Base-by-base conservation (phyloP, 2,113 vertebrate species). In the Podocnemis expansa region DNA sequence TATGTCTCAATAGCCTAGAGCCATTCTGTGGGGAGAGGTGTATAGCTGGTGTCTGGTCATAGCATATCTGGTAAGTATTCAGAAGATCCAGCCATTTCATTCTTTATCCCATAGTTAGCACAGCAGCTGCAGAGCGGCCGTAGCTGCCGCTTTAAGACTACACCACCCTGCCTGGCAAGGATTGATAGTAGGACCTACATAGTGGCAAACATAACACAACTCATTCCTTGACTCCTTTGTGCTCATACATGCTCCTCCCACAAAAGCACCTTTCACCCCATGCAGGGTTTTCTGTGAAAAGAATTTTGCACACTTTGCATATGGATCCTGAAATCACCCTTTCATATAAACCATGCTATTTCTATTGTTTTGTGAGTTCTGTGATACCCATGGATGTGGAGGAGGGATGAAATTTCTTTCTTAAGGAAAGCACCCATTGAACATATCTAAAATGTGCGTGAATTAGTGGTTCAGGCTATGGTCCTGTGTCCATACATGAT, bases 401-500 rank as follows among this genome's bases (percentile, higher is more conserved):
- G 82, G 47, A 55, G 4, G 41, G 41, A 7, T 17, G 31, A n/a
- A 16, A 2, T 16, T 43, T 86, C 70, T 9, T 47, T 89, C 92
- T 56, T 86, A 6, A 60, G 86, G 27, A 60, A 91, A 88, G 60
- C 34, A 31, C 13, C 75, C 60, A 5, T 2, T 52, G 87, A 21
- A 85, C 89, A 90, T 41, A 75, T 43, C 41, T 43, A 45, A 22
- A 45, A 45, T 45, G 41, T 75, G 22, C 45, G 91, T 93, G 88
- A 80, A 85, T 87, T 84, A 54, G 88, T 76, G 70, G 76, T 93
- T 78, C 82, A 82, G 82, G 34, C 31, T 31, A 54, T 85, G 88
- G 27, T 81, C 85, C 67, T 8, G 55, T 60, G 17, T 12, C 0
- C 78, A 8, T 67, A 87, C 89, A 87, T 21, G 76, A 76, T 45